Evolutionary conservation across 2,888 invertebrate genomes (phyloP).

Genomic region (Corbicula japonica): DNA sequence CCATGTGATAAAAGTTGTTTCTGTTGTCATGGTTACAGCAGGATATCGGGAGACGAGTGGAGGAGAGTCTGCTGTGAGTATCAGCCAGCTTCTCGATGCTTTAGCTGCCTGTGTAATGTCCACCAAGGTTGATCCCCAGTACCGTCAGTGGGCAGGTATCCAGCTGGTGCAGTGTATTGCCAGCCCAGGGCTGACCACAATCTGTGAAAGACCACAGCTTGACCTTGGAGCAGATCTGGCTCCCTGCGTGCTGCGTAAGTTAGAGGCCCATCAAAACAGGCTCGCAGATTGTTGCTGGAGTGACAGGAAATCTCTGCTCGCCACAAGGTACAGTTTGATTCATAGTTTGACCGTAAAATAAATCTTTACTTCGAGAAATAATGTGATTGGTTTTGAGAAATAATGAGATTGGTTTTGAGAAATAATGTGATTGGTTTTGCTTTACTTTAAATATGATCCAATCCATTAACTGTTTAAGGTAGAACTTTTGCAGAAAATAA

Average conservation of each 20-base stretch:
- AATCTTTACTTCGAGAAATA: not conserved
- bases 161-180: conserved; percentile 87
- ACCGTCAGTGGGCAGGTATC: conserved; percentile 89
- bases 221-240: conserved; percentile 88
- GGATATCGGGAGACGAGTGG: not conserved
- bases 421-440: not conserved
- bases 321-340: conserved; percentile 87
- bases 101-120: conserved; percentile 89
- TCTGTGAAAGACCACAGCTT: conserved; percentile 80
- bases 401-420: not conserved
- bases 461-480: too few relatives aligned
- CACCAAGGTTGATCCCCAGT: conserved; percentile 87
- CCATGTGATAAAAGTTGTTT: conserved; percentile 16
- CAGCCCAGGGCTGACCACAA: conserved; percentile 38
- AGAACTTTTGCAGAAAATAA: too few relatives aligned
- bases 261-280: conserved; percentile 89
- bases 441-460: too few relatives aligned
- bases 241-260: conserved; percentile 84
- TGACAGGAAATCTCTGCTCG: conserved; percentile 87
- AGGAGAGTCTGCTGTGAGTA: conserved; percentile 34
- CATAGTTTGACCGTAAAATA: not conserved
- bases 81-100: conserved; percentile 89
- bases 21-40: conserved; percentile 5
- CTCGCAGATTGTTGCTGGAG: conserved; percentile 88
- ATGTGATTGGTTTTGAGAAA: not conserved